Evolutionary conservation across 2,797 vertebrate species (phyloP), one percentile per base, ranked within the genome.

Genomic region (Cyprinella venusta): DNA sequence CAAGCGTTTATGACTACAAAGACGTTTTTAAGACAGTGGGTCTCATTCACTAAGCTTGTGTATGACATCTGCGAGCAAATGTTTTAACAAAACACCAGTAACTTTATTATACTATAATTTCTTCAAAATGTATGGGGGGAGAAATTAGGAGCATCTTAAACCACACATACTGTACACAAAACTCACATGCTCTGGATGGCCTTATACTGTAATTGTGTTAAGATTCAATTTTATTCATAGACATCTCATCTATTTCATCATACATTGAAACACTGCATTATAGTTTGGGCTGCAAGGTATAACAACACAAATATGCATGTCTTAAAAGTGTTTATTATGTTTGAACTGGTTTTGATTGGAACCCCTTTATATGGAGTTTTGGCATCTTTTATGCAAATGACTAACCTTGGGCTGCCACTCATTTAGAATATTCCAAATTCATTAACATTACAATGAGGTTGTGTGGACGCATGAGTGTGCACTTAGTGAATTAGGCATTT

Each of bases 181-280:
- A 33, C 21, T 40, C 21, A 26, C 33, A 59, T 63, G 38, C 59
- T 77, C 40, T 48, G 75, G 40, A 40, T 77, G 75, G 75, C 75
- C 75, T 77, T 64, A 64, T 33, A 40, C 40, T 40, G 40, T 40
- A 61, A 77, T 77, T 8, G 19, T 61, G 71, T n/a, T 54, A 56
- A 36, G 33, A n/a, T 36, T 12, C 21, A 8, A 21, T 30, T 16
- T 33, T 71, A 71, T 30, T 36, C 33, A 75, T 16, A 36, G 5
- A 36, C n/a, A 15, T 76, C 21, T n/a, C 12, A 50, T 71, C 24
- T 71, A 21, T 38, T 16, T 61, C 12, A 24, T 40, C 21, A 26
- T 26, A 75, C 50, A 13, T 8, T n/a, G 2, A 56, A 59, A 75
- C n/a, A 3, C 33, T n/a, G 19, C 72, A 40, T 56, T 59, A 56